A percentile compares a stretch with the other conserved stretches of the same genome.
phyloP scores from a whole-genome alignment of 2,113 vertebrate genomes.

The Notechis scutatus region DNA sequence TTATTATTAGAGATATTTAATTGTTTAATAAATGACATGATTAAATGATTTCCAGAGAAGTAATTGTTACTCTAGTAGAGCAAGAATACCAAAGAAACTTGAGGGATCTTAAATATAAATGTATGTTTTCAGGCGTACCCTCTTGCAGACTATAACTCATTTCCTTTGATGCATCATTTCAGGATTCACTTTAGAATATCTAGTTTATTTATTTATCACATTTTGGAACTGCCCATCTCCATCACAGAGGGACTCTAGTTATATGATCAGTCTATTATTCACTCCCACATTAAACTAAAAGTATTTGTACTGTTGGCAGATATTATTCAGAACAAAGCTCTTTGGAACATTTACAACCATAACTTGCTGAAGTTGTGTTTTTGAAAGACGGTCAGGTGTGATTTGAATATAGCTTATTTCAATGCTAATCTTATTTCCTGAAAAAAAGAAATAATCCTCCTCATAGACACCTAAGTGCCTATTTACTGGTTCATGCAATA shows the following conservation, averaged over 20 bases:
- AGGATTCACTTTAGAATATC: background rate
- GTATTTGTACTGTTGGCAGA: background rate
- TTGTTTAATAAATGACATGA: background rate
- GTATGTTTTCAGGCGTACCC: background rate
- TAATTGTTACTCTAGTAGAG: background rate
- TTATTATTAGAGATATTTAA: background rate
- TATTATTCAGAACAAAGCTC: background rate
- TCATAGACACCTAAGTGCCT: conserved; percentile 10
- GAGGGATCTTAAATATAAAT: background rate
- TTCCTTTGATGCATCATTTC: background rate
- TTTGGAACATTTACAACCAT: background rate
- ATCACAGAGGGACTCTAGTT: background rate
- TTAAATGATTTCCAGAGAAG: background rate
- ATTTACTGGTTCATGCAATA: conserved; percentile 26
- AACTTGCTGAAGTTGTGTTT: background rate
- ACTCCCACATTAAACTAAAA: background rate
- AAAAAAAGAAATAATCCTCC: conserved; percentile 8
- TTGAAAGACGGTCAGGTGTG: background rate
- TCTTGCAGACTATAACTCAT: background rate
- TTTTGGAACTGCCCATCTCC: background rate
- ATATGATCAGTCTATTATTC: background rate
- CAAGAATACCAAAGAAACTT: background rate
- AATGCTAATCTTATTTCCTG: conserved; percentile 28
- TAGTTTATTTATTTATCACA: background rate
- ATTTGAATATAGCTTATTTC: background rate